Evolutionary conservation across 2,113 vertebrate species (phyloP).

Genomic region (Loxodonta africana): DNA sequence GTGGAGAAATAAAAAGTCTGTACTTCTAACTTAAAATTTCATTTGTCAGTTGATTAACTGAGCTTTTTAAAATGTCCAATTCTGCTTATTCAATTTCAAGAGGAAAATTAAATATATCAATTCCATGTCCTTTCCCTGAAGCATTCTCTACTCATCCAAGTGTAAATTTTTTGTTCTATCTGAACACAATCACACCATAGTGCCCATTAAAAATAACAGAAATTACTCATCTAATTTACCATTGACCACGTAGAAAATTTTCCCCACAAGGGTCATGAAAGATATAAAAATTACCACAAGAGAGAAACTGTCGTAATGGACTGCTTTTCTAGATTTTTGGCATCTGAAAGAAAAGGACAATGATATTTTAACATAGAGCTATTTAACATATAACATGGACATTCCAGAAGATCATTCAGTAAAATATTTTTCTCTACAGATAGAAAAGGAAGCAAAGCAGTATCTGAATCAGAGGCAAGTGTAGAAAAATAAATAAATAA

Average conservation of each 20-base stretch:
- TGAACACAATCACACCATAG: slow-evolving; percentile 34
- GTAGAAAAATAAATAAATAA: slow-evolving; percentile 61
- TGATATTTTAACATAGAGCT: slow-evolving; percentile 75
- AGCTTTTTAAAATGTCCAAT: neutral
- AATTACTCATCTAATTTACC: slow-evolving; percentile 74
- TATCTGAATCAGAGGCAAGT: slow-evolving; percentile 76
- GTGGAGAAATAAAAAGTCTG: slow-evolving; percentile 5
- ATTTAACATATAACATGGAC: slow-evolving; percentile 79
- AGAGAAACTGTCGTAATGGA: slow-evolving; percentile 76
- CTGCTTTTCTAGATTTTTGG: slow-evolving; percentile 81
- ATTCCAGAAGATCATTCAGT: slow-evolving; percentile 58
- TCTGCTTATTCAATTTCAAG: neutral
- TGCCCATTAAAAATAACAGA: slow-evolving; percentile 68
- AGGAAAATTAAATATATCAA: slow-evolving; percentile 45
- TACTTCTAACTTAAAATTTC: neutral
- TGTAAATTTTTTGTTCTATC: slow-evolving; percentile 57
- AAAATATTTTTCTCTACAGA: slow-evolving; percentile 59
- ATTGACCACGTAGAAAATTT: slow-evolving; percentile 76
- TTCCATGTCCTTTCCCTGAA: neutral
- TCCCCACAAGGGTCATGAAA: slow-evolving; percentile 77
- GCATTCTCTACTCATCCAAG: slow-evolving; percentile 64
- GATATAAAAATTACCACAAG: slow-evolving; percentile 61
- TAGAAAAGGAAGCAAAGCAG: slow-evolving; percentile 72
- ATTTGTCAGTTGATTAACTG: slow-evolving; percentile 29
- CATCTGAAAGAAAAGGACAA: slow-evolving; percentile 81